phyloP scores from a whole-genome alignment of 1,140 invertebrate species.

The Hermetia illucens region DNA sequence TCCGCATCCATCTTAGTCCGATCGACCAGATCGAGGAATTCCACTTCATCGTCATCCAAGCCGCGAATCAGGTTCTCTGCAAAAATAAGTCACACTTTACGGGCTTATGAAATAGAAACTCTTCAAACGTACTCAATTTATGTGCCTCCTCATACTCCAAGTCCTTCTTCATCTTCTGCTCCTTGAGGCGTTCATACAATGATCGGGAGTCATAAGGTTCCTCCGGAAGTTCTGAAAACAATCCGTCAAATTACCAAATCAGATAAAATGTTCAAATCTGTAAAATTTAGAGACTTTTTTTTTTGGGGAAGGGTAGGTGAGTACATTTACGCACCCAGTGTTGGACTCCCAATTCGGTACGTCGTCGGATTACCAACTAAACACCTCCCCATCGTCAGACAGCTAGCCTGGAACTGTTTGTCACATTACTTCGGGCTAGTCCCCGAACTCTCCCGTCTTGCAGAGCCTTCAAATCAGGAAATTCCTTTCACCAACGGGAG shows the following conservation, averaged over 20 bases:
- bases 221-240: conserved; percentile 63
- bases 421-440: too few species aligned
- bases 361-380: too few species aligned
- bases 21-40: conserved; percentile 83
- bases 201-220: conserved; percentile 68
- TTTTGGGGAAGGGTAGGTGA: too few species aligned
- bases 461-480: too few species aligned
- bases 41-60: conserved; percentile 87
- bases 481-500: too few species aligned
- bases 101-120: too few species aligned
- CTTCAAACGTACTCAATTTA: conserved; percentile 79
- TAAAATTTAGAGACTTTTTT: conserved; percentile 2
- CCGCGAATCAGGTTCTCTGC: conserved; percentile 89
- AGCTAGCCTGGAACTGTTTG: too few species aligned
- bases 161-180: conserved; percentile 80
- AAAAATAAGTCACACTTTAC: conserved; percentile 14
- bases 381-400: too few species aligned
- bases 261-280: background rate
- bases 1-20: conserved; percentile 71
- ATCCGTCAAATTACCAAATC: conserved; percentile 7
- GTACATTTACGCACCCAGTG: too few species aligned
- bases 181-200: conserved; percentile 77
- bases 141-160: conserved; percentile 89
- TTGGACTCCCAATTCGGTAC: too few species aligned
- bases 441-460: too few species aligned